These are phyloP conservation scores for Lampropteryx suffumata DNA, from an alignment of 2,888 invertebrate species.

Conservation along the genomic window DNA sequence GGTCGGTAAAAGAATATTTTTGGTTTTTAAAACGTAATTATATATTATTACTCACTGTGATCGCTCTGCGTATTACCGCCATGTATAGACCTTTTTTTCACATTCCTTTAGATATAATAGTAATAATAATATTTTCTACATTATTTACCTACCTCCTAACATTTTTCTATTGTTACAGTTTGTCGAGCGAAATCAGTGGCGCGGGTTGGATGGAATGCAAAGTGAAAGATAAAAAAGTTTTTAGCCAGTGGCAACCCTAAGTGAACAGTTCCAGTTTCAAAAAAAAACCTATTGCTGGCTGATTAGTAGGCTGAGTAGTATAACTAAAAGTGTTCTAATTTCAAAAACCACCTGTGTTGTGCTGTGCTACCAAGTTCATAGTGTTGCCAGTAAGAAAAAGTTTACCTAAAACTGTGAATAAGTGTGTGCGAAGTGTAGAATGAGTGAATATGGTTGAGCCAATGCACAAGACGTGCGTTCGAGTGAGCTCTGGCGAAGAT, in stretches of 20 bases:
- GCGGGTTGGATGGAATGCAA: slow-evolving; percentile 1
- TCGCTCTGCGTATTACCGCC: too few relatives aligned
- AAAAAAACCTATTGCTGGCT: neutral
- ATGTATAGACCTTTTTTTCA: too few relatives aligned
- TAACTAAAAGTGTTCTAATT: slow-evolving; percentile 2
- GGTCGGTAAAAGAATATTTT: too few relatives aligned
- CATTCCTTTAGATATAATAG: too few relatives aligned
- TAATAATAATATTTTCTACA: too few relatives aligned
- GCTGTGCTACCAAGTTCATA: slow-evolving; percentile 1
- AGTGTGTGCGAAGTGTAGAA: slow-evolving; percentile 53
- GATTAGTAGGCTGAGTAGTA: neutral
- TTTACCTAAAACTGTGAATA: slow-evolving; percentile 15
- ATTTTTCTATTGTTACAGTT: slow-evolving; percentile 23
- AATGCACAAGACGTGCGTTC: slow-evolving; percentile 74
- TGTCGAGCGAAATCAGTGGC: slow-evolving; percentile 13
- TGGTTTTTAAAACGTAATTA: too few relatives aligned
- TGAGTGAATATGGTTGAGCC: slow-evolving; percentile 77
- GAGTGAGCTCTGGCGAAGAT: slow-evolving; percentile 73
- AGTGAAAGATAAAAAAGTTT: slow-evolving; percentile 12
- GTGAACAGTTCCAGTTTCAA: slow-evolving; percentile 5
- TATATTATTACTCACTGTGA: too few relatives aligned
- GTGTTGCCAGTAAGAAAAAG: slow-evolving; percentile 10
- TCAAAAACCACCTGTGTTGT: neutral
- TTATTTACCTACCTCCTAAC: neutral
- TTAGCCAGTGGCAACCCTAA: neutral